Percentiles rank a stretch among this genome's conserved stretches.
These are phyloP conservation scores for Cryptotis parvus DNA, from an alignment of 2,113 vertebrate genomes.

Conservation along the genomic window DNA sequence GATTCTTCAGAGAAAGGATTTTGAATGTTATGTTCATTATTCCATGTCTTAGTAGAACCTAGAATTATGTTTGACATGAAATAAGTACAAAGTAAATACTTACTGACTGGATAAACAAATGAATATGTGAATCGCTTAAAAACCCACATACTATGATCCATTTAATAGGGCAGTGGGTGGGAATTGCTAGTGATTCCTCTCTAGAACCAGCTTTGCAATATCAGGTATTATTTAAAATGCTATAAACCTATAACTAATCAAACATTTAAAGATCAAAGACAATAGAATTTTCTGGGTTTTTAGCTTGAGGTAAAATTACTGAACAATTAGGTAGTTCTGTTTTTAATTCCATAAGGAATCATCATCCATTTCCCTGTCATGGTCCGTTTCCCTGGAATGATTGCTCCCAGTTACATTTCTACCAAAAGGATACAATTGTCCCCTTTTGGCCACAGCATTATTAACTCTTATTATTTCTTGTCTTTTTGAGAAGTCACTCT, in stretches of 20 bases:
- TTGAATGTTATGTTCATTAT: too few species aligned
- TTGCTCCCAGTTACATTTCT: background rate
- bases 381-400: background rate
- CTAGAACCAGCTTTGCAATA: background rate
- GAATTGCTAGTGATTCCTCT: background rate
- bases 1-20: too few species aligned
- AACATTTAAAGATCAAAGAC: background rate
- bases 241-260: background rate
- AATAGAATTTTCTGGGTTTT: background rate
- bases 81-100: too few species aligned
- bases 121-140: too few species aligned
- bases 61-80: too few species aligned
- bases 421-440: background rate
- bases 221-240: background rate
- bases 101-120: too few species aligned
- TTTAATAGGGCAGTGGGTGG: too few species aligned
- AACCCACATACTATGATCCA: background rate
- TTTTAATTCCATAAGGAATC: background rate
- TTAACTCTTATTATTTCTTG: background rate
- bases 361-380: background rate
- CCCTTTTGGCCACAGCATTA: background rate
- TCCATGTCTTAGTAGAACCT: too few species aligned
- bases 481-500: background rate
- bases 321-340: too few species aligned
- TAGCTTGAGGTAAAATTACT: background rate